A percentile compares a stretch with the other conserved stretches of the same genome.
phyloP scores from a whole-genome alignment of 23 tunicate genomes.

The Aplidium turbinatum region DNA sequence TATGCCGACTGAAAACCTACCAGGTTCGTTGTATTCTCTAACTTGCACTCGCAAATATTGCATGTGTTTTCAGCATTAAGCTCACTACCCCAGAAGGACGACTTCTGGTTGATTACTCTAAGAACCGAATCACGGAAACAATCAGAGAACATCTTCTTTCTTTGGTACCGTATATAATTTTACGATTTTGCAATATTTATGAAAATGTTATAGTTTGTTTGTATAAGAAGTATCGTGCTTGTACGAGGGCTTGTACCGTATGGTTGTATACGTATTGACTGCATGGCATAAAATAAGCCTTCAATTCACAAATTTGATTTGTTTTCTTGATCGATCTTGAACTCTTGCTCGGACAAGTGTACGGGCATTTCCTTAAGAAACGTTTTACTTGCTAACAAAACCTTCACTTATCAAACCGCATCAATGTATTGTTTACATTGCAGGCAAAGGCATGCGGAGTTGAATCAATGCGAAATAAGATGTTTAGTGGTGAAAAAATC shows the following conservation, averaged over 20 bases:
- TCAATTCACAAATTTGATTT: conserved; percentile 9
- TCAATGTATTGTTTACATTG: neutral
- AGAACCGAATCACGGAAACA: conserved; percentile 65
- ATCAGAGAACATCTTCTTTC: conserved; percentile 45
- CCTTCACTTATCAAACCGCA: neutral
- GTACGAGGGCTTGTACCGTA: too few relatives aligned
- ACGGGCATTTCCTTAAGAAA: too few relatives aligned
- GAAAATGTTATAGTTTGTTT: too few relatives aligned
- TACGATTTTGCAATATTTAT: neutral
- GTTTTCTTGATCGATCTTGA: conserved; percentile 12
- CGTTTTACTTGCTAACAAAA: neutral
- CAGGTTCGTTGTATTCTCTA: neutral
- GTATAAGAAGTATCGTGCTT: too few relatives aligned
- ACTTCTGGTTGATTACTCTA: conserved; percentile 80
- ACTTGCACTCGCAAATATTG: neutral
- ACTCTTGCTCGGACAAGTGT: too few relatives aligned
- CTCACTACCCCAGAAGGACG: conserved; percentile 63
- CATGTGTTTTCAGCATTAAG: conserved; percentile 38
- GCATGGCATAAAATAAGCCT: too few relatives aligned
- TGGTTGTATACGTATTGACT: too few relatives aligned
- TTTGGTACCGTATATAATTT: conserved; percentile 16
- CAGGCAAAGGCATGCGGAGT: conserved; percentile 79
- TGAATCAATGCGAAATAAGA: conserved; percentile 69
- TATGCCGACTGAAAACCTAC: neutral
- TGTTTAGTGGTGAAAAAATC: conserved; percentile 93